phyloP scores from a whole-genome alignment of 1,140 invertebrate genomes.

The Macrocentrus cingulum region DNA sequence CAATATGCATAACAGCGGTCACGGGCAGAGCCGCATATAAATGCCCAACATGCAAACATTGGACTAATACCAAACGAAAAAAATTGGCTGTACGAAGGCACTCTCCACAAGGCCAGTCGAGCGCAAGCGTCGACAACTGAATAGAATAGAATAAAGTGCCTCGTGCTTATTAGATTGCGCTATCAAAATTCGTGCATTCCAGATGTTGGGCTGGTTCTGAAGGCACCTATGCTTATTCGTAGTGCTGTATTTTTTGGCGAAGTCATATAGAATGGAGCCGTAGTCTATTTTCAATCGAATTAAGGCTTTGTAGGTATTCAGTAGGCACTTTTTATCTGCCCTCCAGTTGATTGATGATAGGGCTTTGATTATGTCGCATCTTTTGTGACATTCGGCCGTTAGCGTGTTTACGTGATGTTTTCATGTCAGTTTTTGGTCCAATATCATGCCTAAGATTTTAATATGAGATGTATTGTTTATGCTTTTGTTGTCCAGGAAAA shows the following conservation, averaged over 20 bases:
- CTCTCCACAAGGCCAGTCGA: too few species aligned
- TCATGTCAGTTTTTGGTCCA: slow-evolving; percentile 11
- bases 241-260: slow-evolving; percentile 10
- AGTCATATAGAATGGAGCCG: slow-evolving; percentile 16
- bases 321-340: slow-evolving; percentile 1
- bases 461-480: too few species aligned
- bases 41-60: too few species aligned
- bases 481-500: too few species aligned
- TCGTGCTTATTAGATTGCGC: too few species aligned
- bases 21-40: too few species aligned
- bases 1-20: too few species aligned
- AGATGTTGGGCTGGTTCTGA: slow-evolving; percentile 24
- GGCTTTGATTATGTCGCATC: slow-evolving; percentile 21
- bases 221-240: slow-evolving; percentile 18
- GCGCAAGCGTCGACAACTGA: too few species aligned
- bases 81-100: too few species aligned
- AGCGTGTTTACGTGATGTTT: neutral
- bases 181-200: too few species aligned
- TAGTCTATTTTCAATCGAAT: slow-evolving; percentile 26
- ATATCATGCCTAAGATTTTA: slow-evolving; percentile 11
- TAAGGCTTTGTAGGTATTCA: slow-evolving; percentile 19
- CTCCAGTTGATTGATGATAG: slow-evolving; percentile 6
- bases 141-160: too few species aligned
- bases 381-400: neutral
- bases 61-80: too few species aligned